A percentile compares a stretch with the other conserved stretches of the same genome.
Conservation (phyloP, 2,113 vertebrate genomes). For the Manacus vitellinus region DNA sequence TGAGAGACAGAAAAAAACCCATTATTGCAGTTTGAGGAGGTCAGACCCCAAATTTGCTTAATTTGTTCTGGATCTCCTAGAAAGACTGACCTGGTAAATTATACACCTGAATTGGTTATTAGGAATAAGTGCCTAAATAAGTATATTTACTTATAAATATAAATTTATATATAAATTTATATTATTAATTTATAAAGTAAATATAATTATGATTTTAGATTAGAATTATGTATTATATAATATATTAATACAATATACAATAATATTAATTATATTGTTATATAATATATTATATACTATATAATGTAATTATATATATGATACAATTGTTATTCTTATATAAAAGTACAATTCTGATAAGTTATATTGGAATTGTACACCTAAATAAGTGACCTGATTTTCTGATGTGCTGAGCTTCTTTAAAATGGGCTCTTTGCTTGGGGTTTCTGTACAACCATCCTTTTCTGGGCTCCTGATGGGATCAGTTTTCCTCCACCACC, state of each 20-base stretch:
- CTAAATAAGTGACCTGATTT: neutral
- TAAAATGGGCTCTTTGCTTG: neutral
- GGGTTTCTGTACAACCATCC: neutral
- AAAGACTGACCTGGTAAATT: neutral
- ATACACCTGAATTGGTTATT: neutral
- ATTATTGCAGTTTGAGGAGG: neutral
- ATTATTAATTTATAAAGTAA: no score
- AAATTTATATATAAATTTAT: neutral
- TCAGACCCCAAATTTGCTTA: neutral
- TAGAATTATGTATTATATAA: no score
- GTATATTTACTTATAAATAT: neutral
- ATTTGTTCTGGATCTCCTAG: neutral
- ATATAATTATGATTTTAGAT: no score
- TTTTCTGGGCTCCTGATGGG: neutral
- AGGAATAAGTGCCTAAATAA: neutral
- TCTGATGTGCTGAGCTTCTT: neutral
- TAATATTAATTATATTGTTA: no score
- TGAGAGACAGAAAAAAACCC: neutral
- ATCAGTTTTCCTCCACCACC: fast-evolving
- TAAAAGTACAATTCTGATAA: neutral
- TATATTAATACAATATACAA: neutral
- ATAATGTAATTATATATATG: neutral
- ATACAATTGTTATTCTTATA: neutral
- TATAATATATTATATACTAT: neutral
- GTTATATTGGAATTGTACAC: neutral